Percentiles rank a stretch among this genome's conserved stretches.
Evolutionary conservation across 2,797 vertebrate species (phyloP).

Genomic region (Hyperoplus lanceolatus): DNA sequence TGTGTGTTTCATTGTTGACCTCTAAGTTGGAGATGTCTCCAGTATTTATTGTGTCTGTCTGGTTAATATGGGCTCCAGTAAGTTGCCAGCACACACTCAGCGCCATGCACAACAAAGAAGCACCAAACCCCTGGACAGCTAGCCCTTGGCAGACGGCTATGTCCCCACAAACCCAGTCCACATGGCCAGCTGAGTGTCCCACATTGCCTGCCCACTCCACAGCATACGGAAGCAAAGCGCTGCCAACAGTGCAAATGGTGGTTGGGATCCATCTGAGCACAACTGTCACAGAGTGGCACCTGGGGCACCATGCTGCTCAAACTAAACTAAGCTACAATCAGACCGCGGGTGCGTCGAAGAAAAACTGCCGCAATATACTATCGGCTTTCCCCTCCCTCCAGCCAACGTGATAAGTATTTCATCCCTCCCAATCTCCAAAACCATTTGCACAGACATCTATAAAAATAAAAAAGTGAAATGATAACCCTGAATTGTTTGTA

Average conservation of each 20-base stretch:
- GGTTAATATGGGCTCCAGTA: constrained; percentile 19
- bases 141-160: constrained; percentile 51
- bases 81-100: constrained; percentile 29
- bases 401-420: constrained; percentile 66
- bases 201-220: constrained; percentile 65
- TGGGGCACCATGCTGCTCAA: constrained; percentile 62
- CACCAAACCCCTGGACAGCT: constrained; percentile 55
- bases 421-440: constrained; percentile 65
- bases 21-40: constrained; percentile 4
- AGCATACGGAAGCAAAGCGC: constrained; percentile 81
- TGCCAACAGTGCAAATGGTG: constrained; percentile 81
- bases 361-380: constrained; percentile 65
- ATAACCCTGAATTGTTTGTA: constrained; percentile 56
- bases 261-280: constrained; percentile 73
- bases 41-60: constrained; percentile 6
- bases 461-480: constrained; percentile 44
- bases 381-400: constrained; percentile 47
- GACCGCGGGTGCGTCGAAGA: constrained; percentile 62
- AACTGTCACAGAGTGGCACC: constrained; percentile 71
- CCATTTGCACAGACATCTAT: constrained; percentile 55
- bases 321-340: constrained; percentile 68
- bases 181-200: constrained; percentile 72
- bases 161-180: constrained; percentile 59
- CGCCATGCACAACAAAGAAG: constrained; percentile 56
- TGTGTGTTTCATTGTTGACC: constrained; percentile 15